A percentile compares a stretch with the other conserved stretches of the same genome.
Conservation (phyloP, 64 coral and sea anemone species). For the Trachythela sp. region DNA sequence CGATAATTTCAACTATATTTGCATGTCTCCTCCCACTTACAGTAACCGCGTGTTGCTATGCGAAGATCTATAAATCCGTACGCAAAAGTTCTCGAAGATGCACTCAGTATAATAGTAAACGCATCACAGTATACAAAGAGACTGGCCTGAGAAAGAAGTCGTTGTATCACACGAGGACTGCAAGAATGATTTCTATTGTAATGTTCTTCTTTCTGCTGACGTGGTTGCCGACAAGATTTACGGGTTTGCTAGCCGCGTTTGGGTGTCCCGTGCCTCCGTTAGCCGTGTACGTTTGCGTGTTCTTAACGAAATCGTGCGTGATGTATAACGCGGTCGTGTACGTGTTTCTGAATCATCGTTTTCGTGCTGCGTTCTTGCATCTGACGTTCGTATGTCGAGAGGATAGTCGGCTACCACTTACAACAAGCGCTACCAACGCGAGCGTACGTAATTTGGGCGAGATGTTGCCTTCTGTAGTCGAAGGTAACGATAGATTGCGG, state of each 20-base stretch:
- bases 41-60: constrained; percentile 75
- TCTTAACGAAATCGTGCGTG: constrained; percentile 91
- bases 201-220: constrained; percentile 92
- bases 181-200: constrained; percentile 85
- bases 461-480: background rate
- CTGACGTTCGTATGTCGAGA: constrained; percentile 11
- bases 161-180: constrained; percentile 73
- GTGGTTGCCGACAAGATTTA: constrained; percentile 75
- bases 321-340: constrained; percentile 95
- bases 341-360: constrained; percentile 77
- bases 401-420: background rate
- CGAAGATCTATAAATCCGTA: constrained; percentile 70
- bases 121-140: background rate
- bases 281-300: constrained; percentile 63
- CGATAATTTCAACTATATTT: constrained; percentile 59
- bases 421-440: background rate
- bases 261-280: constrained; percentile 35
- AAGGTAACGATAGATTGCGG: background rate
- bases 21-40: constrained; percentile 62
- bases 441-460: background rate
- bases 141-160: background rate
- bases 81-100: constrained; percentile 55
- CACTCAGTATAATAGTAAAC: background rate
- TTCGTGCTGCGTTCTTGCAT: constrained; percentile 69
- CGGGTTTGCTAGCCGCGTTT: constrained; percentile 61